Evolutionary conservation across 37 sponge, comb jelly and placozoan genomes (phyloP).

Genomic region (Dysidea cf. avara): DNA sequence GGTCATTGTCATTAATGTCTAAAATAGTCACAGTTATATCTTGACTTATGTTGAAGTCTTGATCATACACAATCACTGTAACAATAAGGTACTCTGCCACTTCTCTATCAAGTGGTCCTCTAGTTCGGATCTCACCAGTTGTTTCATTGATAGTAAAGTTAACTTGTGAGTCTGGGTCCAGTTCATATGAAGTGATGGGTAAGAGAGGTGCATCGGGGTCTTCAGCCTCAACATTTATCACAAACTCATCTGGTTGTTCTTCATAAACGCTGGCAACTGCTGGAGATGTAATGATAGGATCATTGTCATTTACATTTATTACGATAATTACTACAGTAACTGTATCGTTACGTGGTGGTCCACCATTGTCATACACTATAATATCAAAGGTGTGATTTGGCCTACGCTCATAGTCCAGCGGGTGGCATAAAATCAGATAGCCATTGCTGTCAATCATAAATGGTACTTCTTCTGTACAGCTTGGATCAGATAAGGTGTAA

Average conservation of each 20-base stretch:
- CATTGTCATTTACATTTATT: conserved; percentile 75
- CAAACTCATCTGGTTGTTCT: conserved; percentile 35
- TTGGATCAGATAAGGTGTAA: background rate
- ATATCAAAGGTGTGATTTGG: conserved; percentile 36
- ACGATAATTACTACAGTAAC: conserved; percentile 48
- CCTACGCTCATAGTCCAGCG: conserved; percentile 56
- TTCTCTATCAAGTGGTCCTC: conserved; percentile 48
- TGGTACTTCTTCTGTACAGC: conserved; percentile 26
- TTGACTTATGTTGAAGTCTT: conserved; percentile 4
- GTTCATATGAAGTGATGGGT: conserved; percentile 13
- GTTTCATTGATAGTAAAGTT: conserved; percentile 37
- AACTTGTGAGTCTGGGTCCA: conserved; percentile 44
- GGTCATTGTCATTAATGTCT: conserved; percentile 69
- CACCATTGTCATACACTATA: conserved; percentile 49
- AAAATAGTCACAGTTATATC: conserved; percentile 43
- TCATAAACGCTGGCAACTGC: conserved; percentile 50
- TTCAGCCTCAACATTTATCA: conserved; percentile 50
- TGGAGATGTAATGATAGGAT: conserved; percentile 36
- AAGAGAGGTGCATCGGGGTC: conserved; percentile 58
- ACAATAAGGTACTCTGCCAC: conserved; percentile 5
- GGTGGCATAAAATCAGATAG: conserved; percentile 11
- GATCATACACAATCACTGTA: conserved; percentile 51
- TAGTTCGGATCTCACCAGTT: conserved; percentile 40
- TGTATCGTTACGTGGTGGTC: conserved; percentile 1
- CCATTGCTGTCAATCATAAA: conserved; percentile 57